Evolutionary conservation across 1,140 invertebrate genomes (phyloP), one percentile per base, ranked within the genome.

Genomic region (Papilio glaucus): DNA sequence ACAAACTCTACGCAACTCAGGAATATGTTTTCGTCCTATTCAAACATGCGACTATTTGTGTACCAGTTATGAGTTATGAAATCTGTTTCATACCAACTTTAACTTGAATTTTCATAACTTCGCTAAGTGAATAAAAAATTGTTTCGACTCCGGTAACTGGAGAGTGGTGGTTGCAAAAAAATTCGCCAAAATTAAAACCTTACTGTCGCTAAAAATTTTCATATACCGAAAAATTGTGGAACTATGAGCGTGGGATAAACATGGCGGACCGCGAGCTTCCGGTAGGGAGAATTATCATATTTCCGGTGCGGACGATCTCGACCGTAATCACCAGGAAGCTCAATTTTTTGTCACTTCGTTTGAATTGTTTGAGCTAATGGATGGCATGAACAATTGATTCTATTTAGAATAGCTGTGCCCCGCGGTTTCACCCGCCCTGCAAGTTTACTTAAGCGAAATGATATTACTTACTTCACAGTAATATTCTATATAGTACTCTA

Each of bases 201-300:
- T 37, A 37, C n/a, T n/a, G 29, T 39, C 42, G 38, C 24, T n/a
- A 37, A 45, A 69, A 29, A 33, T 69, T 45, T 57, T 39, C 10
- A 21, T n/a, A 15, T 38, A 26, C 41, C 5, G 39, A 72, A 72
- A 63, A 33, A n/a, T 33, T n/a, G n/a, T n/a, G 45, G 33, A 57
- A 70, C 68, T 70, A 70, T 70, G 13, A 39, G 37, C 57, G 26
- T 18, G 41, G 71, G 29, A 33, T 72, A 63, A 72, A 72, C 61
- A 72, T 53, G 42, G 60, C 70, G 41, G 57, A 41, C 37, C 71
- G 33, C 18, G 26, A 18, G 41, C 18, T 33, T 72, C 71, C 71
- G 71, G 57, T 61, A 15, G 57, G n/a, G 60, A 62, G 42, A 49
- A 63, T 63, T 72, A 60, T 42, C 71, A 63, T 72, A 69, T 69